phyloP scores from a whole-genome alignment of 23 tunicate genomes.

The Halocynthia aurantium region DNA sequence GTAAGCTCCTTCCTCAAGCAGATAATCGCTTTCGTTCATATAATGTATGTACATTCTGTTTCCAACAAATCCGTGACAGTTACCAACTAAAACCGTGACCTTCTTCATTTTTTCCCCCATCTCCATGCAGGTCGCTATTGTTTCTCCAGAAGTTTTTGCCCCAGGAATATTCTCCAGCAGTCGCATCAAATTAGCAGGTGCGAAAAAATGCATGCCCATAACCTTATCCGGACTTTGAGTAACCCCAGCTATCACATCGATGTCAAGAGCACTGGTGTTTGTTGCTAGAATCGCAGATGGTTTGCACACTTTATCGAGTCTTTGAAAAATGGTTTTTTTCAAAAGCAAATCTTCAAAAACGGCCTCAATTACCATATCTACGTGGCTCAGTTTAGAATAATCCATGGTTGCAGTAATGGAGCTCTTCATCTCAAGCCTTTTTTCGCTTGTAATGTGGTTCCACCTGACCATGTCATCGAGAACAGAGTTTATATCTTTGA shows the following conservation, averaged over 20 bases:
- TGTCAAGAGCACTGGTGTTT: slow-evolving; percentile 68
- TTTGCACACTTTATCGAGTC: slow-evolving; percentile 47
- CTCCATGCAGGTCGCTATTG: slow-evolving; percentile 55
- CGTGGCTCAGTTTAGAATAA: slow-evolving; percentile 10
- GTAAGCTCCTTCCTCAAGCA: slow-evolving; percentile 8
- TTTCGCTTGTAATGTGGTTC: not conserved
- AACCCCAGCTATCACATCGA: slow-evolving; percentile 51
- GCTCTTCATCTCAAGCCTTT: not conserved
- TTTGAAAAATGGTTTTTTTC: slow-evolving; percentile 47
- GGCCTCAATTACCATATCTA: slow-evolving; percentile 76
- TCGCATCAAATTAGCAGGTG: slow-evolving; percentile 76
- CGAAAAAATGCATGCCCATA: slow-evolving; percentile 86
- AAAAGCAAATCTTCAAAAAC: slow-evolving; percentile 59
- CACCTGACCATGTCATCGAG: not conserved
- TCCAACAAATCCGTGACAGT: slow-evolving; percentile 18
- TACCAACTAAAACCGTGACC: slow-evolving; percentile 23
- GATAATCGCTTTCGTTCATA: slow-evolving; percentile 1
- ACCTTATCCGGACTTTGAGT: slow-evolving; percentile 46
- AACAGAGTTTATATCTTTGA: not conserved
- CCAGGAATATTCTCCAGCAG: slow-evolving; percentile 65
- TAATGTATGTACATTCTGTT: slow-evolving; percentile 12
- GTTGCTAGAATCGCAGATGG: slow-evolving; percentile 60
- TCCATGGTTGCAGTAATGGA: not conserved
- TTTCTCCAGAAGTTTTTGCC: slow-evolving; percentile 32
- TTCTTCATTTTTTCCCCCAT: slow-evolving; percentile 47